These are phyloP conservation scores for Anadara kagoshimensis DNA, from an alignment of 1,140 invertebrate species.

Conservation along the genomic window DNA sequence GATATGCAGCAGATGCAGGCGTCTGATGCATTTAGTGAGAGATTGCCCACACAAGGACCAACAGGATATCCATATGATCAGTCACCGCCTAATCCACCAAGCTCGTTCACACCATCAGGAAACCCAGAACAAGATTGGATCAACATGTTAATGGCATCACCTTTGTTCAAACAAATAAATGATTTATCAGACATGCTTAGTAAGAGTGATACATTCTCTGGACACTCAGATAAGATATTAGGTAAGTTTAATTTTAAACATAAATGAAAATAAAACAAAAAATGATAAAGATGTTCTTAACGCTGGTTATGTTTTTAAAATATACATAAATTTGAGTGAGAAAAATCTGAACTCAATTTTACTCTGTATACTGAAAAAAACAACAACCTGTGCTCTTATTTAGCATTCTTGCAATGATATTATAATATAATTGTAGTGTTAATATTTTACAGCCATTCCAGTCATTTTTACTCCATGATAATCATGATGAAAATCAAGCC, in stretches of 20 bases:
- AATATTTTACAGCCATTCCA: no score
- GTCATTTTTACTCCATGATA: no score
- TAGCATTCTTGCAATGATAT: no score
- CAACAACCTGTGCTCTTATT: no score
- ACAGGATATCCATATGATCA: slow-evolving; percentile 16
- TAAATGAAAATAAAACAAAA: background rate
- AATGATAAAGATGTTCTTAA: background rate
- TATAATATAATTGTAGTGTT: no score
- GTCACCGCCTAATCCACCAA: slow-evolving; percentile 3
- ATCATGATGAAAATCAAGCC: no score
- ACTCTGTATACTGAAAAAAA: no score
- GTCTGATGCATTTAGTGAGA: slow-evolving; percentile 26
- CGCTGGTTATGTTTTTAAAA: background rate
- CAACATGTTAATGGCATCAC: slow-evolving; percentile 69
- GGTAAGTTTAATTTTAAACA: slow-evolving; percentile 6
- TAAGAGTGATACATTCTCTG: slow-evolving; percentile 44
- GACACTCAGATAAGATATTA: slow-evolving; percentile 13
- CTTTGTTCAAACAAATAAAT: slow-evolving; percentile 71
- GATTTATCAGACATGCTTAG: slow-evolving; percentile 66
- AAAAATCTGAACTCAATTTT: no score
- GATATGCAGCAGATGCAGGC: slow-evolving; percentile 43
- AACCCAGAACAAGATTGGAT: slow-evolving; percentile 68
- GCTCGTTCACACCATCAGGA: slow-evolving; percentile 50
- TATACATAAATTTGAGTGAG: background rate
- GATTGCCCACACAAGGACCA: slow-evolving; percentile 5